phyloP scores from a whole-genome alignment of 2,113 vertebrate species.

The Hemichromis elongatus region DNA sequence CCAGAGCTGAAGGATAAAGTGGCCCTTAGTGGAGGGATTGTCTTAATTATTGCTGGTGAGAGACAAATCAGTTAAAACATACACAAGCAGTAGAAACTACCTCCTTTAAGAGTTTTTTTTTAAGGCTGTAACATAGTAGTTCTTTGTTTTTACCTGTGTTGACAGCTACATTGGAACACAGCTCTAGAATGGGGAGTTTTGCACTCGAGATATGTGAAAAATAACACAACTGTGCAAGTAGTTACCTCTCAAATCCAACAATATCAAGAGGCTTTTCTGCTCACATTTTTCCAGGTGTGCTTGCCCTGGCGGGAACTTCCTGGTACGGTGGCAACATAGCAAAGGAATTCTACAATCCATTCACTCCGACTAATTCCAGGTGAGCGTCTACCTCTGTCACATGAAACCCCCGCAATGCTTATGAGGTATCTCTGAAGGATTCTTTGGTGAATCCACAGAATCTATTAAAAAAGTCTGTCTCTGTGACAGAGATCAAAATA shows the following conservation, averaged over 20 bases:
- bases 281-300: conserved; percentile 72
- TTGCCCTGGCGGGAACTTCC: conserved; percentile 80
- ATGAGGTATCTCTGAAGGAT: not conserved
- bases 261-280: not conserved
- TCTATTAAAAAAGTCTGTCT: not conserved
- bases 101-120: accelerated
- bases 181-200: not conserved
- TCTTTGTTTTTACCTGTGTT: not conserved
- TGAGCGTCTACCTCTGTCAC: conserved; percentile 49
- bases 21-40: conserved; percentile 79
- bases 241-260: not conserved
- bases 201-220: not conserved
- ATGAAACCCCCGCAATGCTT: not conserved
- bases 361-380: conserved; percentile 87
- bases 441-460: not conserved
- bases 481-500: not conserved
- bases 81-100: not conserved
- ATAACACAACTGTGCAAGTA: not conserved
- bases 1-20: conserved; percentile 83
- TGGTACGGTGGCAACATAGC: conserved; percentile 88
- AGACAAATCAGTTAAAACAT: not conserved
- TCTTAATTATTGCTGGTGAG: conserved; percentile 85
- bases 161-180: not conserved
- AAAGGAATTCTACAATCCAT: conserved; percentile 83
- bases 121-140: not conserved